phyloP scores from a whole-genome alignment of 2,113 vertebrate species.

The Argyrosomus japonicus region DNA sequence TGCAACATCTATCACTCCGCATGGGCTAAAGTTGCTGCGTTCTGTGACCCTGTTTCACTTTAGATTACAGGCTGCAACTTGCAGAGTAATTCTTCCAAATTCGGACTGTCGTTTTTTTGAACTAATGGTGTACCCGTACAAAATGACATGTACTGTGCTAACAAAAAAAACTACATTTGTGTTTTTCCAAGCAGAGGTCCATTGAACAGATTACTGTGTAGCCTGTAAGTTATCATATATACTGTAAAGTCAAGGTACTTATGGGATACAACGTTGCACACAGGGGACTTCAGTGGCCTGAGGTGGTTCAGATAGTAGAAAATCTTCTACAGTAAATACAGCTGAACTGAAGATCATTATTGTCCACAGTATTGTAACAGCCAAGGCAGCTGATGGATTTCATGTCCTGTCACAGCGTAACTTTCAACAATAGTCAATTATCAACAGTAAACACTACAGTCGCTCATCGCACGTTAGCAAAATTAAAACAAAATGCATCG shows the following conservation, averaged over 20 bases:
- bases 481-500: neutral
- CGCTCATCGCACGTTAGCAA: neutral
- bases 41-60: neutral
- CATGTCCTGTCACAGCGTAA: neutral
- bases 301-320: no score
- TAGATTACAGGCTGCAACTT: neutral
- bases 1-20: conserved; percentile 47
- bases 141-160: neutral
- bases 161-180: neutral
- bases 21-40: conserved; percentile 8
- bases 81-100: neutral
- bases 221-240: no score
- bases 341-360: no score
- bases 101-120: neutral
- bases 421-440: no score
- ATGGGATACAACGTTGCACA: no score
- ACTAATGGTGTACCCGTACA: neutral
- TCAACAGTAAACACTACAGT: no score
- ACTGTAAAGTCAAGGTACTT: no score
- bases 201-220: neutral
- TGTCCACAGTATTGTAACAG: no score
- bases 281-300: neutral
- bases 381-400: no score
- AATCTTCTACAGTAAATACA: no score
- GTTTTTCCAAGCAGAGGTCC: neutral